Conservation (phyloP, 2,888 invertebrate genomes). For the Nomada ferruginata region DNA sequence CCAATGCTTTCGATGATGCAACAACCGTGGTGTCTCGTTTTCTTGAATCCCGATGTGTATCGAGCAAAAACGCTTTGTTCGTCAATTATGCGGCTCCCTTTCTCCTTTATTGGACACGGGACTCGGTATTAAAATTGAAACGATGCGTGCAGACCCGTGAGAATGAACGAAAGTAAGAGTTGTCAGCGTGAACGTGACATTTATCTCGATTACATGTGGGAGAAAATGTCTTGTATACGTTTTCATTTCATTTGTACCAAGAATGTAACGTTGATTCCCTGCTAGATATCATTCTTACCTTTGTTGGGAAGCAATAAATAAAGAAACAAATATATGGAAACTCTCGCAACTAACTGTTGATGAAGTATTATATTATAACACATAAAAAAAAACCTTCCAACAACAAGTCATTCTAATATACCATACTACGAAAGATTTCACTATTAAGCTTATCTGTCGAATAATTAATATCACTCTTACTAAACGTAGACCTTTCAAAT, state of each 20-base stretch:
- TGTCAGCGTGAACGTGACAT: slow-evolving; percentile 49
- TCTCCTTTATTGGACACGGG: slow-evolving; percentile 51
- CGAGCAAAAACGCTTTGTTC: slow-evolving; percentile 42
- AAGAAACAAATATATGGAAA: neutral
- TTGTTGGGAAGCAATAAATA: neutral
- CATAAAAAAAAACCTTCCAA: neutral
- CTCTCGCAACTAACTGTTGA: neutral
- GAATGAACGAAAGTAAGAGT: slow-evolving; percentile 44
- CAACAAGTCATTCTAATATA: neutral
- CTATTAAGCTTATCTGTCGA: too few relatives aligned
- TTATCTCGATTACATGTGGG: slow-evolving; percentile 41
- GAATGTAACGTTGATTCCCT: slow-evolving; percentile 11
- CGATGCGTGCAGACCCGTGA: slow-evolving; percentile 39
- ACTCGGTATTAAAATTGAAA: slow-evolving; percentile 38
- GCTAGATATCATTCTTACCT: neutral
- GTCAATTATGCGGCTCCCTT: slow-evolving; percentile 21
- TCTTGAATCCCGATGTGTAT: slow-evolving; percentile 37
- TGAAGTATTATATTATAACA: neutral
- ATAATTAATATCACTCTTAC: too few relatives aligned
- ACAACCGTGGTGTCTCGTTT: slow-evolving; percentile 42
- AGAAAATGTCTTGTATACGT: slow-evolving; percentile 5
- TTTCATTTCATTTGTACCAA: slow-evolving; percentile 28
- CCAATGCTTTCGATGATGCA: slow-evolving; percentile 59
- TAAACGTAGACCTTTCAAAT: too few relatives aligned
- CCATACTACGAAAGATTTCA: too few relatives aligned